Evolutionary conservation across 2,888 invertebrate species (phyloP).

Genomic region (Pocota personata): DNA sequence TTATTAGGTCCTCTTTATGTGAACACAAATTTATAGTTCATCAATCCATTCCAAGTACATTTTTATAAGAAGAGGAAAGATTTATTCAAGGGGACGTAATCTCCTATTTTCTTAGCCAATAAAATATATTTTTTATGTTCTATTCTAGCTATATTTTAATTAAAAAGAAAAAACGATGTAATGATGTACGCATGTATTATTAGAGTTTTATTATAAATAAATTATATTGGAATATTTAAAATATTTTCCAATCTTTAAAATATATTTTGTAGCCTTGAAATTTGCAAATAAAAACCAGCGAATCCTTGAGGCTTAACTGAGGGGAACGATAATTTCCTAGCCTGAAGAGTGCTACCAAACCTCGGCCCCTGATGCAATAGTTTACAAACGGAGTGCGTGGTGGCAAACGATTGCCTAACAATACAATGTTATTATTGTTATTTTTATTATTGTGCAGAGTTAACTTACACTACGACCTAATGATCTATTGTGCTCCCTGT

Average conservation of each 20-base stretch:
- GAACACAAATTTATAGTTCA: background rate
- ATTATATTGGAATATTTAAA: constrained; percentile 25
- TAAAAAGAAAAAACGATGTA: constrained; percentile 18
- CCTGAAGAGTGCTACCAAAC: too few relatives aligned
- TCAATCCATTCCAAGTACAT: constrained; percentile 5
- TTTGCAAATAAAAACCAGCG: too few relatives aligned
- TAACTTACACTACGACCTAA: too few relatives aligned
- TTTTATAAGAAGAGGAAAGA: constrained; percentile 13
- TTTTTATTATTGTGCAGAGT: too few relatives aligned
- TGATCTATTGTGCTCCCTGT: too few relatives aligned
- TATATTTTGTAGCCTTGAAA: too few relatives aligned
- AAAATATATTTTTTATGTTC: constrained; percentile 36
- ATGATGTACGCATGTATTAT: constrained; percentile 33
- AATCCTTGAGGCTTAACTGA: too few relatives aligned
- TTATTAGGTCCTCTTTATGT: background rate
- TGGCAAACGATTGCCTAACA: too few relatives aligned
- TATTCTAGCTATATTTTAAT: background rate
- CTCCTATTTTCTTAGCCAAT: constrained; percentile 16
- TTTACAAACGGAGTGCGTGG: too few relatives aligned
- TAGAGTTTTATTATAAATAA: constrained; percentile 28
- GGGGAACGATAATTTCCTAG: too few relatives aligned
- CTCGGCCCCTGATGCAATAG: too few relatives aligned
- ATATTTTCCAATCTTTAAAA: background rate
- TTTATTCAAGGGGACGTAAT: background rate
- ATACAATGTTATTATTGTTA: too few relatives aligned